Base-by-base conservation (phyloP, 1,140 invertebrate genomes). In the Scaptomyza montana region DNA sequence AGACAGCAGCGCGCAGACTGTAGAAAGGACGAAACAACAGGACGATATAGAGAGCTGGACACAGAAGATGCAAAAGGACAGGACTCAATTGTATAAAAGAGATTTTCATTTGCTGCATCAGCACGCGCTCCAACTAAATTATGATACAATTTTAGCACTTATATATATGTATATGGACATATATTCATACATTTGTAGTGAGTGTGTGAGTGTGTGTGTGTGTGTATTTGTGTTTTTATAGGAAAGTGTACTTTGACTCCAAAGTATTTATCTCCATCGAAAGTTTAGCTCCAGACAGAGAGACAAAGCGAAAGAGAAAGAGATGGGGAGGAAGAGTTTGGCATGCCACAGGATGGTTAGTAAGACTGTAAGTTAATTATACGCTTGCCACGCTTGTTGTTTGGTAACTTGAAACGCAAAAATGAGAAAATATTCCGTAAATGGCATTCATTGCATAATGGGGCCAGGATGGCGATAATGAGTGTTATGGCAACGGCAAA, bases 341-440 rank as follows among this genome's bases (percentile, higher is more conserved):
- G 10, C 12, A 33, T 41, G 39, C 19, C 67, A 64, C 28, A 50
- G 9, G 6, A 16, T 51, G 43, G 49, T 61, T 54, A 46, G 81
- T 74, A 85, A 85, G 77, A 70, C 71, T 77, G 74, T 85, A 85
- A 85, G 81, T 86, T 86, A 86, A 85, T 85, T 85, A 86, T 80
- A 62, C 21, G 60, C 80, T 69, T 55, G 41, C 50, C 54, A 30
- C 47, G 21, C 28, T 69, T 69, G 54, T 77, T 57, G 50, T 77
- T 71, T 68, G 73, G 80, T 80, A 80, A 85, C 77, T 62, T 63
- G 57, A 86, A 71, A 85, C 77, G 65, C 55, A 53, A 76, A 80
- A 57, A 5, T 61, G 64, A 28, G 49, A 55, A 12, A 12, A n/a
- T 39, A 36, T 45, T 36, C 57, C 57, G 41, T 57, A 56, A 70